Evolutionary conservation across 2,888 invertebrate genomes (phyloP), one percentile per base, ranked within the genome.

Genomic region (Minunthozetes semirufus): DNA sequence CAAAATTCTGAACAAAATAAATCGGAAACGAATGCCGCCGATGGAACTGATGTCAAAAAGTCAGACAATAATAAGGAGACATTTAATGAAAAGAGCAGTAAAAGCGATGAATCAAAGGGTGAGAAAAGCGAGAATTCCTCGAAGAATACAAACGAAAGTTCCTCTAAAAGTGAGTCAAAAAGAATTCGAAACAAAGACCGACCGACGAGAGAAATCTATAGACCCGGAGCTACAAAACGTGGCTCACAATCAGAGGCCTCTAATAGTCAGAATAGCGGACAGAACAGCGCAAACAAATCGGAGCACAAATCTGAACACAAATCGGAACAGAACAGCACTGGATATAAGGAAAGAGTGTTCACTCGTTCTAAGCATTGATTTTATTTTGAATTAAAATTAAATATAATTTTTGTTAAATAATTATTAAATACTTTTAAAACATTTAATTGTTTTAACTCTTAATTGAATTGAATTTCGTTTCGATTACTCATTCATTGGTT

Each of bases 121-220:
- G 56, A 22, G 1, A 56, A 56, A 56, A 72, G 25, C 38, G 73
- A 75, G 25, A 72, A 29, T 72, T 42, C 46, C 0, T 46, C 56
- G 15, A 73, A 66, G 27, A 22, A 11, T 27, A 13, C 13, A 2
- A 74, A n/a, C 22, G 72, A 74, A 25, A 56, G 33, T 11, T 61
- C 61, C 17, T 27, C 8, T 33, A 63, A 63, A 63, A 1, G 2
- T 17, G 63, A 63, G 3, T 33, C 29, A 25, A 56, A 56, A 25
- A 9, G 74, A 19, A 70, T 76, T 29, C 13, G 78, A 61, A 74
- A 78, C 73, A 76, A 77, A 77, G 93, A 94, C 84, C 89, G 94
- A 59, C 94, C 94, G 29, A 90, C 93, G 61, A 88, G 93, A 82
- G 91, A 91, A 77, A 91, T 94, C 79, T 94, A 94, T 83, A 89